These are phyloP conservation scores for Phrynocephalus guinanensis DNA, from an alignment of 2,797 vertebrate genomes.

Conservation along the genomic window DNA sequence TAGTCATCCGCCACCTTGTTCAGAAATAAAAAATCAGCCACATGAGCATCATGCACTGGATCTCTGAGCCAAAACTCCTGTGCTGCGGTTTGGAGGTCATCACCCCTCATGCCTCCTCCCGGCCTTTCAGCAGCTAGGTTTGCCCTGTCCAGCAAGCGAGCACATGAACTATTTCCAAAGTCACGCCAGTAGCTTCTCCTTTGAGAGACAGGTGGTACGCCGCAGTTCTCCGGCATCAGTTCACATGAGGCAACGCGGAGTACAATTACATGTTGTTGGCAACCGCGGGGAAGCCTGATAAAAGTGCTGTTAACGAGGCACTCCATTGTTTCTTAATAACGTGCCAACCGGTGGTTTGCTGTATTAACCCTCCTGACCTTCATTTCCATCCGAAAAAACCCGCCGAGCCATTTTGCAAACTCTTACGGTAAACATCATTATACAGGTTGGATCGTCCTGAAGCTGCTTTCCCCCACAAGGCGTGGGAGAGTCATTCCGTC, in stretches of 20 bases:
- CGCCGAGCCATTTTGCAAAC: background rate
- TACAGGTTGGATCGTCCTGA: slow-evolving; percentile 15
- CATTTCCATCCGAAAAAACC: slow-evolving; percentile 27
- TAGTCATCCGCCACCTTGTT: background rate
- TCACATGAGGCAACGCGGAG: background rate
- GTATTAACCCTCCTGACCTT: slow-evolving; percentile 40
- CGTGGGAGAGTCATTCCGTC: background rate
- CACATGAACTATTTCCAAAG: background rate
- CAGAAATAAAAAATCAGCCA: background rate
- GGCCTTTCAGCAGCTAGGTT: background rate
- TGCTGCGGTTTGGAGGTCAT: background rate
- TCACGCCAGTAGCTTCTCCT: background rate
- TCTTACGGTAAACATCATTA: slow-evolving; percentile 35
- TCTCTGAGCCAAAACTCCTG: background rate
- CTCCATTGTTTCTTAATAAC: slow-evolving; percentile 39
- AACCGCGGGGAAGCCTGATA: background rate
- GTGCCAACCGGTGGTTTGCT: background rate
- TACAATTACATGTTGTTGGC: slow-evolving; percentile 30
- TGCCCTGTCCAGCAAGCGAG: accelerated
- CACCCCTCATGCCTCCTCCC: background rate
- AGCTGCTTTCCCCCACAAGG: slow-evolving; percentile 1
- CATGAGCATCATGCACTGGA: background rate
- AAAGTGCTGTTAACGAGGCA: background rate
- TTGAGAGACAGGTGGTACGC: slow-evolving; percentile 36
- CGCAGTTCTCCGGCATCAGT: accelerated